These are phyloP conservation scores for Autographa pulchrina DNA, from an alignment of 2,888 invertebrate genomes.

Conservation along the genomic window DNA sequence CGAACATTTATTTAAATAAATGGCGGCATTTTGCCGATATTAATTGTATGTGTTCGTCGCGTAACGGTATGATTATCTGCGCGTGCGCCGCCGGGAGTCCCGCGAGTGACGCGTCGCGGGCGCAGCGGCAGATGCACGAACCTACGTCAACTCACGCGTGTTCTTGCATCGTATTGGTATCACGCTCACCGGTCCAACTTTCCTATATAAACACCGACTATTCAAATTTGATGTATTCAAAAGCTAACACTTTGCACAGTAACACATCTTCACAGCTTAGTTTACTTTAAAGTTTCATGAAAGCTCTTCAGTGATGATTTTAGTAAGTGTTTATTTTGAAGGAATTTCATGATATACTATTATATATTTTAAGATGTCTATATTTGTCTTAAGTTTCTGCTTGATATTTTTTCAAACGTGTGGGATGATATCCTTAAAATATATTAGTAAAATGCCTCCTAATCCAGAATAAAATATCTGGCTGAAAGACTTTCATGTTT, in stretches of 20 bases:
- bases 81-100: constrained; percentile 47
- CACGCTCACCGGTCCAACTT: constrained; percentile 77
- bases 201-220: constrained; percentile 81
- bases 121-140: constrained; percentile 71
- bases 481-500: too few relatives aligned
- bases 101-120: constrained; percentile 47
- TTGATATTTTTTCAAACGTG: background rate
- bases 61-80: constrained; percentile 54
- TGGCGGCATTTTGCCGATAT: constrained; percentile 32
- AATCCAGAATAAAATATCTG: too few relatives aligned
- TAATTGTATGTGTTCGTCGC: constrained; percentile 53
- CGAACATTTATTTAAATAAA: constrained; percentile 44
- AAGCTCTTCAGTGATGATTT: constrained; percentile 71
- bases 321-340: constrained; percentile 70
- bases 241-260: constrained; percentile 74
- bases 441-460: too few relatives aligned
- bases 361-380: background rate
- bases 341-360: background rate
- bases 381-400: background rate
- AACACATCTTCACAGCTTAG: constrained; percentile 66
- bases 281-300: constrained; percentile 62
- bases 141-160: constrained; percentile 78
- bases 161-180: constrained; percentile 77
- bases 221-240: constrained; percentile 80
- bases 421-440: too few relatives aligned